phyloP scores from a whole-genome alignment of 2,888 invertebrate species.

The Drosophila seclusa region DNA sequence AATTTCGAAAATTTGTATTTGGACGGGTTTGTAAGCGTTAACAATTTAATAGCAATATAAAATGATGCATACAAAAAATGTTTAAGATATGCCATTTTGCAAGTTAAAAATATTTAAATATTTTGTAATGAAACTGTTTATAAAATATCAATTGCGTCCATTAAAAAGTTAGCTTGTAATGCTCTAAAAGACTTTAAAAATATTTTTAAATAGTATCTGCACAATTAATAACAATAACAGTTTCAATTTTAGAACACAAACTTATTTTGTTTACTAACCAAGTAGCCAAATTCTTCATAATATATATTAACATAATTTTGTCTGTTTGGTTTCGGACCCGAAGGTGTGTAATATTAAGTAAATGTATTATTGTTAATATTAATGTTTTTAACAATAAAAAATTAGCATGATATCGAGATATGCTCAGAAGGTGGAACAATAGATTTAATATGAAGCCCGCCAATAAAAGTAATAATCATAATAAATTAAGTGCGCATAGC shows the following conservation, averaged over 20 bases:
- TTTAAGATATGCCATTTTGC: not conserved
- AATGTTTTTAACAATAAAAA: not conserved
- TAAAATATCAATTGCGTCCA: not conserved
- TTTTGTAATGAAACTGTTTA: not conserved
- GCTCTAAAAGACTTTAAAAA: no score
- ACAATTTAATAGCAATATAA: not conserved
- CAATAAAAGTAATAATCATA: not conserved
- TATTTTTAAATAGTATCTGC: not conserved
- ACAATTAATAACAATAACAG: not conserved
- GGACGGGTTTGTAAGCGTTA: not conserved
- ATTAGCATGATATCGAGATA: not conserved
- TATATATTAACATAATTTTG: not conserved
- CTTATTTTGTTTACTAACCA: not conserved
- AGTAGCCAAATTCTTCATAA: no score
- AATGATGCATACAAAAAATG: not conserved
- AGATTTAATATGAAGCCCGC: not conserved
- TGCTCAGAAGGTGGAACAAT: not conserved
- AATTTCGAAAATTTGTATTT: not conserved
- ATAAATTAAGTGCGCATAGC: not conserved
- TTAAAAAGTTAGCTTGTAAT: fast-evolving
- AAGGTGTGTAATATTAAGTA: not conserved
- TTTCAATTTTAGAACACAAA: not conserved
- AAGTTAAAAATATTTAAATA: not conserved
- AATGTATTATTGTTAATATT: not conserved
- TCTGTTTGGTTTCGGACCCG: not conserved